phyloP scores from a whole-genome alignment of 1,140 invertebrate species.

The Drosophila fuyamai region DNA sequence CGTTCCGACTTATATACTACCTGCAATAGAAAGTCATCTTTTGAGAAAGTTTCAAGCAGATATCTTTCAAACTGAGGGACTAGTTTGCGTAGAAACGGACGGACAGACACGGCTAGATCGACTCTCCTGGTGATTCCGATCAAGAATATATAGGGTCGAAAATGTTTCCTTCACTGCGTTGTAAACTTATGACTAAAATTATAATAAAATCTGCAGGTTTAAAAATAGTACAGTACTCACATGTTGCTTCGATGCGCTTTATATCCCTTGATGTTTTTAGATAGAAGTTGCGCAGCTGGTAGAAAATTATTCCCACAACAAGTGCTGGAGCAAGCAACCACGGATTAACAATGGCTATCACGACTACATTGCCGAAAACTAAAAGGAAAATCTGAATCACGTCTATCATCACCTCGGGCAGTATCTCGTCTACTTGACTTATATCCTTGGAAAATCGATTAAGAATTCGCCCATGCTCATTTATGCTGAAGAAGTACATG shows the following conservation, averaged over 20 bases:
- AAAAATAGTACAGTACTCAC: slow-evolving; percentile 86
- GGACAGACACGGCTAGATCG: too few relatives aligned
- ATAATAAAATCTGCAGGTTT: too few relatives aligned
- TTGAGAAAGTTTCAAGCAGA: too few relatives aligned
- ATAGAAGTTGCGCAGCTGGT: slow-evolving; percentile 92
- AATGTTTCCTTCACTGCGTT: too few relatives aligned
- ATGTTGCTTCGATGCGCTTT: slow-evolving; percentile 94
- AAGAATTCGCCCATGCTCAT: slow-evolving; percentile 86
- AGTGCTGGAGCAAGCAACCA: slow-evolving; percentile 90
- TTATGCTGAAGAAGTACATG: slow-evolving; percentile 92
- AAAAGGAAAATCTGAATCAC: slow-evolving; percentile 90
- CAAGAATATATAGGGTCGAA: too few relatives aligned
- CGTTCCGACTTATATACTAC: too few relatives aligned
- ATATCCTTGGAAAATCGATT: slow-evolving; percentile 92
- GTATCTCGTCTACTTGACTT: slow-evolving; percentile 92
- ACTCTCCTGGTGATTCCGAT: too few relatives aligned
- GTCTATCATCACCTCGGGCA: slow-evolving; percentile 91
- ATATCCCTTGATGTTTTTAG: slow-evolving; percentile 93
- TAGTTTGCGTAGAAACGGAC: too few relatives aligned
- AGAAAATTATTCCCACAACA: slow-evolving; percentile 89
- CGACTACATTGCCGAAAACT: slow-evolving; percentile 90
- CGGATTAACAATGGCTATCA: slow-evolving; percentile 91
- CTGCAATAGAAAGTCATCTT: too few relatives aligned
- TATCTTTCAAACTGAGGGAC: too few relatives aligned
- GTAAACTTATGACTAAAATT: too few relatives aligned